A percentile compares a stretch with the other conserved stretches of the same genome.
phyloP scores from a whole-genome alignment of 2,113 vertebrate genomes.

The Oreotrochilus melanogaster region DNA sequence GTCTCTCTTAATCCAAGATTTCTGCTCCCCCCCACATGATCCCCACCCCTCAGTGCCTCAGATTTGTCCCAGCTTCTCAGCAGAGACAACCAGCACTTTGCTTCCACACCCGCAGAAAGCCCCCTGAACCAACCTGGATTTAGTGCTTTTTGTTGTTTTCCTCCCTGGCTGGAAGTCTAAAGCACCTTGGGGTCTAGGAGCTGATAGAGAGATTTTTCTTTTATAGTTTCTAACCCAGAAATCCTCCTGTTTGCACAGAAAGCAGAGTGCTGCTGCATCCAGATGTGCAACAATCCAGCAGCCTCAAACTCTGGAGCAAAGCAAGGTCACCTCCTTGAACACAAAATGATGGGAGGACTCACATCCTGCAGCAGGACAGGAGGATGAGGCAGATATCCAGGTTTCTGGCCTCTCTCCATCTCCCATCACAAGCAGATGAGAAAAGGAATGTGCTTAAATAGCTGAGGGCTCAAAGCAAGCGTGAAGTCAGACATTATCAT shows the following conservation, averaged over 20 bases:
- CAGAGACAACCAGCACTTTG: neutral
- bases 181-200: neutral
- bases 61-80: neutral
- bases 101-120: neutral
- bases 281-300: accelerated
- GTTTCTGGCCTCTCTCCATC: neutral
- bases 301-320: neutral
- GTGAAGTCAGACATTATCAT: neutral
- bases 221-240: neutral
- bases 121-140: neutral
- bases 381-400: neutral
- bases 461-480: neutral
- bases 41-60: neutral
- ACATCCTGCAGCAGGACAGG: neutral
- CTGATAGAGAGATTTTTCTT: neutral
- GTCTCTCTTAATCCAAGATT: neutral
- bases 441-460: neutral
- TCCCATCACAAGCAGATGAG: neutral
- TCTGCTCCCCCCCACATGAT: neutral
- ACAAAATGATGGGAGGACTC: neutral
- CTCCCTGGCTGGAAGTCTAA: neutral
- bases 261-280: accelerated
- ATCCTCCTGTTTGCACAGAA: neutral
- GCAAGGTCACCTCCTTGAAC: neutral
- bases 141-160: neutral